Conservation (phyloP, 53 echinoderm and acorn worm genomes). For the Patiria pectinifera region DNA sequence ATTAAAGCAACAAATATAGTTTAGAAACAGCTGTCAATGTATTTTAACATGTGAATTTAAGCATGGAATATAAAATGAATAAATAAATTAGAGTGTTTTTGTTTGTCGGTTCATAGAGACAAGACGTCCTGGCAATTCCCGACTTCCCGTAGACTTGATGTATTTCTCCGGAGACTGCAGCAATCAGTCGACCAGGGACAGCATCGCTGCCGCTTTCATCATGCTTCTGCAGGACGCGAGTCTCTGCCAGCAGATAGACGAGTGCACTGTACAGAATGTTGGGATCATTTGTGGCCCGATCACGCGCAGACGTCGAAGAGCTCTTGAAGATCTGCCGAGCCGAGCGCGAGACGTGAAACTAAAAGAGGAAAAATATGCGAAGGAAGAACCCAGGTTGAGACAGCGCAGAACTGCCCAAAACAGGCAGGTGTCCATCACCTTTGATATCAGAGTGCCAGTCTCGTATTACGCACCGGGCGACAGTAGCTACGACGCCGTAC, state of each 20-base stretch:
- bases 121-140: not conserved
- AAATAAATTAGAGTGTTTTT: too few relatives aligned
- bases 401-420: not conserved
- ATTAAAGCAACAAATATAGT: too few relatives aligned
- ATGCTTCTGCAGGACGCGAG: not conserved
- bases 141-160: slow-evolving; percentile 9
- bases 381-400: not conserved
- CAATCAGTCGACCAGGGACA: not conserved
- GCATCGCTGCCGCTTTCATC: slow-evolving; percentile 17
- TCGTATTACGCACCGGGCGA: not conserved
- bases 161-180: slow-evolving; percentile 47
- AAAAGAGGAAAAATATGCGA: not conserved
- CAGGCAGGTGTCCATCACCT: not conserved
- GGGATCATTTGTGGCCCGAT: slow-evolving; percentile 64
- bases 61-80: too few relatives aligned
- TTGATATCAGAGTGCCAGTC: not conserved
- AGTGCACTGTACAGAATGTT: slow-evolving; percentile 68
- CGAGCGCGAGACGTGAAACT: not conserved
- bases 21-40: too few relatives aligned
- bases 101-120: not conserved
- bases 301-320: not conserved
- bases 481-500: not conserved
- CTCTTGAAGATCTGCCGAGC: not conserved
- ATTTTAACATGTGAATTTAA: too few relatives aligned
- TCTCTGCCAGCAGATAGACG: slow-evolving; percentile 12